These are phyloP conservation scores for Sparidentex hasta DNA, from an alignment of 2,797 vertebrate species.

Conservation along the genomic window DNA sequence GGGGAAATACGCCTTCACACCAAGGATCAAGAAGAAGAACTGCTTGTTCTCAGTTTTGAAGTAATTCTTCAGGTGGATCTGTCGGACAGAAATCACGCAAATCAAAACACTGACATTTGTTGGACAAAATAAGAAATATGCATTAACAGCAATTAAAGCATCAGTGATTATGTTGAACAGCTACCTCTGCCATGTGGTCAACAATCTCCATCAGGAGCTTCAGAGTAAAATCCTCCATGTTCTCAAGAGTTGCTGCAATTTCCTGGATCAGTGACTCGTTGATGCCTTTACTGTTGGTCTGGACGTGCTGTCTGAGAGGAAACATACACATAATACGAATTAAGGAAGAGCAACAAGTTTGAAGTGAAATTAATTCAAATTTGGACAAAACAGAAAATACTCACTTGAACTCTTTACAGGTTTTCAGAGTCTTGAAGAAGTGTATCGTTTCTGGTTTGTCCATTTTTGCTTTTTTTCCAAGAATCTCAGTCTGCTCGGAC, in stretches of 20 bases:
- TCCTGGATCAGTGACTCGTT: background rate
- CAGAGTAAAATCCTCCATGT: constrained; percentile 48
- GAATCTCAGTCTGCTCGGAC: constrained; percentile 24
- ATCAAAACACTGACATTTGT: too few relatives aligned
- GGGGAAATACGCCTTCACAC: constrained; percentile 36
- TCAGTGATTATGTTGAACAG: background rate
- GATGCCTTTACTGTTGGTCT: background rate
- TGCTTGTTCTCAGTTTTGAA: constrained; percentile 43
- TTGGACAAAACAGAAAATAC: constrained; percentile 9
- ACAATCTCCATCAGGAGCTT: constrained; percentile 33
- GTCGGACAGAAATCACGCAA: background rate
- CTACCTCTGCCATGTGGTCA: constrained; percentile 56
- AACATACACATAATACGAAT: background rate
- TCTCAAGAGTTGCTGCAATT: constrained; percentile 23
- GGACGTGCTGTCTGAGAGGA: constrained; percentile 59
- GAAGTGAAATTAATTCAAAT: too few relatives aligned
- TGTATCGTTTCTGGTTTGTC: constrained; percentile 21
- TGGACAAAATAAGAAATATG: too few relatives aligned
- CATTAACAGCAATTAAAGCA: background rate
- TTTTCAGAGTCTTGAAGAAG: constrained; percentile 70
- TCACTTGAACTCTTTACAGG: constrained; percentile 76
- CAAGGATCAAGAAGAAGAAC: background rate
- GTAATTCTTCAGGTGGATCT: constrained; percentile 68
- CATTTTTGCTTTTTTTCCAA: constrained; percentile 21
- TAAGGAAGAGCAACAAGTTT: too few relatives aligned